Evolutionary conservation across 1,140 invertebrate genomes (phyloP).

Genomic region (Cepaea nemoralis): DNA sequence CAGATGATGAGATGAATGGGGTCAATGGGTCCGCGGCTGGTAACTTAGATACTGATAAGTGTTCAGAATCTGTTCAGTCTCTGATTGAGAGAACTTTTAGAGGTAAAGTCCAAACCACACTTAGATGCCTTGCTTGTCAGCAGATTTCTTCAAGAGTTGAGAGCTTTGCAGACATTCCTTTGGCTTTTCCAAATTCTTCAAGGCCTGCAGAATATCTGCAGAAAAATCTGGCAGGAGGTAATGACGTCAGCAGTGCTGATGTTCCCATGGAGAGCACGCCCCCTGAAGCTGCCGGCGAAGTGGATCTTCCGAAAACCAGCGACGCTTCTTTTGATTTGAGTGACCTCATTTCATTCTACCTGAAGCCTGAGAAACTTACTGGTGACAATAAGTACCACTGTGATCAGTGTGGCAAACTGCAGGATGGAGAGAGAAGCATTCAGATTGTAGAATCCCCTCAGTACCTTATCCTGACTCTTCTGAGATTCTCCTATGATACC

Average conservation of each 20-base stretch:
- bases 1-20: slow-evolving; percentile 24
- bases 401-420: slow-evolving; percentile 80
- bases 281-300: neutral
- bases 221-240: slow-evolving; percentile 51
- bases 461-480: slow-evolving; percentile 84
- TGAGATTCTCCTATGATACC: slow-evolving; percentile 85
- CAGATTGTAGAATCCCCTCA: slow-evolving; percentile 80
- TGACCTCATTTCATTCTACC: slow-evolving; percentile 80
- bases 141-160: slow-evolving; percentile 81
- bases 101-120: slow-evolving; percentile 81
- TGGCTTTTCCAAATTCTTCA: slow-evolving; percentile 80
- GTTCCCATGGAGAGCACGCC: neutral
- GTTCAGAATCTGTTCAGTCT: slow-evolving; percentile 43
- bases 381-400: slow-evolving; percentile 88
- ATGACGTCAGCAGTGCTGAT: neutral
- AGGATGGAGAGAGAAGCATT: slow-evolving; percentile 83
- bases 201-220: slow-evolving; percentile 33
- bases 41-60: neutral
- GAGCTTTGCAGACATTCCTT: slow-evolving; percentile 83
- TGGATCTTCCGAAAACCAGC: neutral
- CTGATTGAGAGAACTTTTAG: slow-evolving; percentile 82
- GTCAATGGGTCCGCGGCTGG: neutral
- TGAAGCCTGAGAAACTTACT: slow-evolving; percentile 81
- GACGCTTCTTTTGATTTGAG: slow-evolving; percentile 47
- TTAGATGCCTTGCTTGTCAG: slow-evolving; percentile 80